These are phyloP conservation scores for Leucoraja erinaceus DNA, from an alignment of 2,113 vertebrate species.

Conservation along the genomic window DNA sequence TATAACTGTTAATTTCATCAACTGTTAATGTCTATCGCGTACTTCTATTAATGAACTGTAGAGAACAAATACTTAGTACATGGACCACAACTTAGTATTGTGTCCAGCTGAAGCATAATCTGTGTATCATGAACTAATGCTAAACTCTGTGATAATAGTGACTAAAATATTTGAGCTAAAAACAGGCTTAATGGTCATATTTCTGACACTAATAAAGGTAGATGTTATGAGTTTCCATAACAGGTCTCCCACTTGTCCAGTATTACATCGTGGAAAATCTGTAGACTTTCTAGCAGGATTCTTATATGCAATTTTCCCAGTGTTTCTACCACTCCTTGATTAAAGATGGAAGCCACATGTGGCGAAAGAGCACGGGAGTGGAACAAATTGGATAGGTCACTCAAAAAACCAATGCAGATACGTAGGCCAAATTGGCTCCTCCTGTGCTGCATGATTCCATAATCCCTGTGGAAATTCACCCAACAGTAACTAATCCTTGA, in stretches of 20 bases:
- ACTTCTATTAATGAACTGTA: not conserved
- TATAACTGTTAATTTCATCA: not conserved
- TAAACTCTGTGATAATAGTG: too few species aligned
- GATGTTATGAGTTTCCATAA: not conserved
- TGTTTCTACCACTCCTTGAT: not conserved
- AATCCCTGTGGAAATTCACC: not conserved
- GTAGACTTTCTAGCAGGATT: not conserved
- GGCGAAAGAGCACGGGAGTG: not conserved
- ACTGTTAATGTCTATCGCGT: not conserved
- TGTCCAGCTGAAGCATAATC: not conserved
- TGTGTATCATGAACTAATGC: too few species aligned
- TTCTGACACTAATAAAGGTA: not conserved
- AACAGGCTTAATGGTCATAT: not conserved
- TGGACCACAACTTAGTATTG: not conserved
- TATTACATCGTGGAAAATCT: not conserved
- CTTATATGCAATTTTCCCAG: not conserved
- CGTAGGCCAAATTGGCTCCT: not conserved
- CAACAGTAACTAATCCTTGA: not conserved
- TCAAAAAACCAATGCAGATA: not conserved
- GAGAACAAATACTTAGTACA: not conserved
- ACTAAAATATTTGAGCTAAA: not conserved
- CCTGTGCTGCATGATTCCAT: not conserved
- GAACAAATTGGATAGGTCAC: not conserved
- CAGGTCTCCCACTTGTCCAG: not conserved
- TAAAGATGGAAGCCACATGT: not conserved